A percentile compares a stretch with the other conserved stretches of the same genome.
Evolutionary conservation across 2,797 vertebrate genomes (phyloP).

Genomic region (Molossus molossus): DNA sequence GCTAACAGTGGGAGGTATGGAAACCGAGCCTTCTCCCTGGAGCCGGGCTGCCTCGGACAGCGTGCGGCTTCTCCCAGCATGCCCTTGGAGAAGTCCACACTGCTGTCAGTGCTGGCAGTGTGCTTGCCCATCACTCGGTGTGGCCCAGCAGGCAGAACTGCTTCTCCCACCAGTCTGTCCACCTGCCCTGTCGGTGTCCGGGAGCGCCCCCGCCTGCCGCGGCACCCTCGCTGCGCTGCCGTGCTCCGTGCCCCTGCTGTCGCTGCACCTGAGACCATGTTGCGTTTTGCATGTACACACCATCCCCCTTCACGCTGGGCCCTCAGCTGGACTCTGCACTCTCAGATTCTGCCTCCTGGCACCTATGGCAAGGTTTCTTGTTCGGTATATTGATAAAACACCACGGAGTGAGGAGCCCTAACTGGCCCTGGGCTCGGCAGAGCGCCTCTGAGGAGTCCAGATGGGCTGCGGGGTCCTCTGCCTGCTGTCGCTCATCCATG

Average conservation of each 20-base stretch:
- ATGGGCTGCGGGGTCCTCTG: constrained; percentile 21
- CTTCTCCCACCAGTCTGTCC: neutral
- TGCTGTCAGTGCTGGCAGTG: constrained; percentile 52
- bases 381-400: neutral
- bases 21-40: constrained; percentile 87
- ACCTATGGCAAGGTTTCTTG: neutral
- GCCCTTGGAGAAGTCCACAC: constrained; percentile 82
- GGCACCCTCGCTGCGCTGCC: neutral
- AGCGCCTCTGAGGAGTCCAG: constrained; percentile 65
- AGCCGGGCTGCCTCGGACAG: constrained; percentile 87
- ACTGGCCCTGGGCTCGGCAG: neutral
- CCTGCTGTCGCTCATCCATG: neutral
- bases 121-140: neutral
- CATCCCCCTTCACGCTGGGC: neutral
- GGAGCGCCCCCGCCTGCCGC: neutral
- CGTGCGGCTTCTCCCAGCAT: constrained; percentile 87
- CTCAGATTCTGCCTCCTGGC: constrained; percentile 48
- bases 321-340: constrained; percentile 65
- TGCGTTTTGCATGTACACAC: constrained; percentile 63
- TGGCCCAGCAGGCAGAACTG: neutral
- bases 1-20: constrained; percentile 98
- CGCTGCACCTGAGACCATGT: neutral
- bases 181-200: constrained; percentile 11
- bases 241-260: neutral
- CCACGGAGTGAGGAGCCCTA: neutral